phyloP scores from a whole-genome alignment of 92 coral and sea anemone genomes.

The Porites rus region DNA sequence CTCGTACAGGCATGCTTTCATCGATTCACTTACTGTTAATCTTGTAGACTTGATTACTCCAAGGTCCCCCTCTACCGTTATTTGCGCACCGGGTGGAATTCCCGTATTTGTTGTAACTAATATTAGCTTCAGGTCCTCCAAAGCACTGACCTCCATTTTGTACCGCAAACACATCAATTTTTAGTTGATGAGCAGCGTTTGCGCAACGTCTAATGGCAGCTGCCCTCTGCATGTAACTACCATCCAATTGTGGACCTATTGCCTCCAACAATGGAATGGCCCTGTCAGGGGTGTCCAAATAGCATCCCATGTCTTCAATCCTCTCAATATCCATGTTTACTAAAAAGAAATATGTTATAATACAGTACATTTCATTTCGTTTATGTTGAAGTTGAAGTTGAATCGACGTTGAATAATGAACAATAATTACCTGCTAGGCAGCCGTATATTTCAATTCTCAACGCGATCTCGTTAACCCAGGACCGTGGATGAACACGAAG shows the following conservation, averaged over 20 bases:
- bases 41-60: conserved; percentile 58
- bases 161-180: conserved; percentile 54
- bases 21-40: conserved; percentile 29
- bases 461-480: conserved; percentile 34
- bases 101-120: conserved; percentile 47
- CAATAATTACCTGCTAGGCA: conserved; percentile 57
- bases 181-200: conserved; percentile 45
- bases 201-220: conserved; percentile 70
- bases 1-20: background rate
- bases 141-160: conserved; percentile 71
- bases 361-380: no score
- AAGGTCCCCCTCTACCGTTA: conserved; percentile 62
- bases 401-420: background rate
- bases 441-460: conserved; percentile 63
- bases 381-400: no score
- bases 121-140: conserved; percentile 26
- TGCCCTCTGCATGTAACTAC: conserved; percentile 59
- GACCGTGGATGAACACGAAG: conserved; percentile 51
- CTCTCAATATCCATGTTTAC: conserved; percentile 23
- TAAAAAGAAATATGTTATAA: background rate
- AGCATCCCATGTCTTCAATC: conserved; percentile 55
- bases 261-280: conserved; percentile 58
- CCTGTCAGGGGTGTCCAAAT: conserved; percentile 32
- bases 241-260: conserved; percentile 45
- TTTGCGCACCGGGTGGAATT: conserved; percentile 29